Conservation (phyloP, 2,888 invertebrate genomes). For the Steromphala cineraria region DNA sequence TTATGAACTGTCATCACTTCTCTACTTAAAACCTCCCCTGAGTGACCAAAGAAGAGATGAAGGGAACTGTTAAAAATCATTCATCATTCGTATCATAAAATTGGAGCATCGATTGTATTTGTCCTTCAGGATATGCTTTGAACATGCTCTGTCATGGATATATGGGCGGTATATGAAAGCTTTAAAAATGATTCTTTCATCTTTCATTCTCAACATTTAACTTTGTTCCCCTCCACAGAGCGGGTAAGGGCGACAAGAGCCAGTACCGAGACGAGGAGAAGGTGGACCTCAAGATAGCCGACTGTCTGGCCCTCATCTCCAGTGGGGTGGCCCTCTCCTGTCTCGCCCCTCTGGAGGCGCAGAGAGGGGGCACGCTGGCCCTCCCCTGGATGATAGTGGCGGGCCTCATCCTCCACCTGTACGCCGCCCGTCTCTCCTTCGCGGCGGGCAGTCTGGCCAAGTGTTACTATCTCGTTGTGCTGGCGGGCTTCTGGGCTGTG, state of each 20-base stretch:
- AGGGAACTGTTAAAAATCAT: too few species aligned
- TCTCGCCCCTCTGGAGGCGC: conserved; percentile 48
- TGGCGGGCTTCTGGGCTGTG: conserved; percentile 44
- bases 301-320: conserved; percentile 40
- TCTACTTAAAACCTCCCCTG: too few species aligned
- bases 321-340: conserved; percentile 46
- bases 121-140: too few species aligned
- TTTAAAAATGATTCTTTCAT: too few species aligned
- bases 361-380: conserved; percentile 27
- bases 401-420: conserved; percentile 49
- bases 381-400: conserved; percentile 48
- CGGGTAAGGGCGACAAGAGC: conserved; percentile 20
- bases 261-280: conserved; percentile 41
- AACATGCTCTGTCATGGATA: too few species aligned
- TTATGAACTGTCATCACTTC: too few species aligned
- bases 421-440: conserved; percentile 48
- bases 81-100: too few species aligned
- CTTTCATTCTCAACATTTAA: too few species aligned
- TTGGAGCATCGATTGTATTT: too few species aligned
- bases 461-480: conserved; percentile 39
- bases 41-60: too few species aligned
- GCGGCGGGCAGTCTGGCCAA: conserved; percentile 49
- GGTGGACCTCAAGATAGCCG: conserved; percentile 43
- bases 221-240: not conserved
- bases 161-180: too few species aligned